Evolutionary conservation across 2,113 vertebrate genomes (phyloP), one percentile per base, ranked within the genome.

Genomic region (Oostethus manadensis): DNA sequence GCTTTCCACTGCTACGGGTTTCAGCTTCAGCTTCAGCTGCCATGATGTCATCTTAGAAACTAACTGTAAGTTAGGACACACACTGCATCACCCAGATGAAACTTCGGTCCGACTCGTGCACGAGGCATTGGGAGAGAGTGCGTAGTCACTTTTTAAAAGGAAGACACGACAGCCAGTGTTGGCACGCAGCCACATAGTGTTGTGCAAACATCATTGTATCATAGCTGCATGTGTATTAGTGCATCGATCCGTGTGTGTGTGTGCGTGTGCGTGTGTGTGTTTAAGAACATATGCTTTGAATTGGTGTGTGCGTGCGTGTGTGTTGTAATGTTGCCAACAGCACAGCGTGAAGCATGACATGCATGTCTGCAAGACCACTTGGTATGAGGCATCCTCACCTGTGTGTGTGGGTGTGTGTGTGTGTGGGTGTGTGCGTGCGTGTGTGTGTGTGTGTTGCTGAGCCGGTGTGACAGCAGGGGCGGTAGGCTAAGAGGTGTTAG

Each of bases 141-240:
- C 3, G 4, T 14, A 42, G 3, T 42, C 38, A 6, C 38, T 42
- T 42, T 42, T 42, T 42, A 13, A 42, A 42, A 42, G 38, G 38
- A 42, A 42, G 38, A 42, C 38, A 42, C 6, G 13, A 42, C 5
- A 13, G 49, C 3, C 56, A 0, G 3, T 73, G 61, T 57, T 56
- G 74, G 17, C 71, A 57, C 2, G 10, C 63, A 49, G 3, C 13
- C 38, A 3, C 43, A 56, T n/a, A 8, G 50, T 64, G 64, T 73
- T 79, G 66, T 60, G 66, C 18, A 59, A 71, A 81, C 77, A 71
- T 64, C 54, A 73, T 77, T 45, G 71, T 68, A 75, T 82, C 68
- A 79, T 75, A 60, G 54, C 60, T 11, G 33, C 68, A 70, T 78
- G 82, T 78, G 86, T 0, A 60, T 78, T 75, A 66, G 58, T 14